Conservation (phyloP, 2,113 vertebrate genomes). For the Bettongia penicillata region DNA sequence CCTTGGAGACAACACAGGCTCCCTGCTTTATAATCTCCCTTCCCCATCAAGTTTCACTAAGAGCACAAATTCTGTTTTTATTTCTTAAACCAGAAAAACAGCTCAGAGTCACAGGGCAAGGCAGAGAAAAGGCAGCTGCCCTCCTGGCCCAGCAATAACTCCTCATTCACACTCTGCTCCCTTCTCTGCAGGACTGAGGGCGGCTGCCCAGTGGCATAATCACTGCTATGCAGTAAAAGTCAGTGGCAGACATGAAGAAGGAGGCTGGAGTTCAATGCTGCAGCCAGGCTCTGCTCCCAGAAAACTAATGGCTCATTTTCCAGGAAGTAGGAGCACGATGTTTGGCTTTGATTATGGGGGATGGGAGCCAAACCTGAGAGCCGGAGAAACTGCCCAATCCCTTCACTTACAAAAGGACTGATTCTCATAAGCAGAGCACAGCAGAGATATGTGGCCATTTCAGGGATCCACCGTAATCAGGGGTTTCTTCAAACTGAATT, state of each 20-base stretch:
- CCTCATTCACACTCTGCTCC: background rate
- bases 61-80: background rate
- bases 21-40: background rate
- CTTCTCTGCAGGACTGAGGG: background rate
- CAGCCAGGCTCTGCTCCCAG: background rate
- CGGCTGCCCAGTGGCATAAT: background rate
- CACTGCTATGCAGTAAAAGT: background rate
- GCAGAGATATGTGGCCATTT: background rate
- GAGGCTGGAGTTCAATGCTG: background rate
- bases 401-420: slow-evolving; percentile 24
- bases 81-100: background rate
- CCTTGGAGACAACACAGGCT: background rate
- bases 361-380: background rate
- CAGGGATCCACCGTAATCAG: background rate
- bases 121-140: background rate
- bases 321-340: background rate
- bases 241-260: background rate
- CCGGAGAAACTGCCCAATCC: background rate
- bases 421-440: slow-evolving; percentile 11
- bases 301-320: background rate
- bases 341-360: background rate
- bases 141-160: background rate
- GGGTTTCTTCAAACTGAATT: background rate
- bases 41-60: background rate
- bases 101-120: background rate